phyloP scores from a whole-genome alignment of 2,113 vertebrate genomes.

The Gracilinanus agilis region DNA sequence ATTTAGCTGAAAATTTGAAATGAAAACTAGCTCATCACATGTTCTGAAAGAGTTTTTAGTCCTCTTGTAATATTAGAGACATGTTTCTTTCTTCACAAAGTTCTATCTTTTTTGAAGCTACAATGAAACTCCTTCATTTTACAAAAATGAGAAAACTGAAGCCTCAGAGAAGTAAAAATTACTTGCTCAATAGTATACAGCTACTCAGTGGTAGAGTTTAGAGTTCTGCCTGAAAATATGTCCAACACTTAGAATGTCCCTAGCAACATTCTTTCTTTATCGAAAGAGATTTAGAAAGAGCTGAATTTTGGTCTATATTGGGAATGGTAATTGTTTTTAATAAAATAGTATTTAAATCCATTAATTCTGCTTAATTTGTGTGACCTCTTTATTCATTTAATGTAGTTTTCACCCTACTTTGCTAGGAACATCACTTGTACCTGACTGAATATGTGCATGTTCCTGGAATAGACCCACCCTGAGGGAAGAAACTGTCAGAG shows the following conservation, averaged over 20 bases:
- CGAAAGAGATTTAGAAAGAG: background rate
- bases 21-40: background rate
- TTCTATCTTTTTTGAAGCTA: background rate
- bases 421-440: background rate
- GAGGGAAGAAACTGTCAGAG: background rate
- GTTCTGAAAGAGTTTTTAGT: background rate
- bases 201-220: background rate
- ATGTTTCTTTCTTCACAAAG: background rate
- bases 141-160: background rate
- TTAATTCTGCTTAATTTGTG: background rate
- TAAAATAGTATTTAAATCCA: background rate
- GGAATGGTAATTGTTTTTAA: background rate
- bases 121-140: background rate
- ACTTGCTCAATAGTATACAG: background rate
- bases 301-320: background rate
- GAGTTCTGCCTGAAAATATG: background rate
- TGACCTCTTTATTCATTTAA: background rate
- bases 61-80: background rate
- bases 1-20: background rate
- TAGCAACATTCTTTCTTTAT: background rate
- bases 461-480: background rate
- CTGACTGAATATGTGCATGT: background rate
- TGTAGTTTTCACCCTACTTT: background rate
- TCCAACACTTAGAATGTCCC: background rate
- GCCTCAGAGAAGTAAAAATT: background rate